Evolutionary conservation across 2,888 invertebrate species (phyloP), one percentile per base, ranked within the genome.

Genomic region (Diploptera punctata): DNA sequence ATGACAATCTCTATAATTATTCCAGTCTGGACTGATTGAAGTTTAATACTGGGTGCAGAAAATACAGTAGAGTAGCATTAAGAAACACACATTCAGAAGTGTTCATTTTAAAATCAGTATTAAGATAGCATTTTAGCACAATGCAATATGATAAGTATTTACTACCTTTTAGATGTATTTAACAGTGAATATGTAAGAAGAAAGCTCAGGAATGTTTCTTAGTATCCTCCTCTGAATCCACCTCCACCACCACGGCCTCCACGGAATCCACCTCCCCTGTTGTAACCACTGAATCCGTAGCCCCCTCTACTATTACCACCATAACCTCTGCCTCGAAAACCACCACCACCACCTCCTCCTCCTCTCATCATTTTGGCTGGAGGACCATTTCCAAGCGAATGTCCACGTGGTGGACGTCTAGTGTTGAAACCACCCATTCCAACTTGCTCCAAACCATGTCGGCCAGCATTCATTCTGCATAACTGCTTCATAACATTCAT

Each of bases 401-500:
- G 68, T 76, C 84, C 85, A 70, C 86, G 79, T 1, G 85, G 85
- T 13, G 79, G 77, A 19, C 80, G 77, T 24, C 77, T 68, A 33
- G 77, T 74, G 31, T 68, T 73, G 70, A 76, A 77, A 77, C 78
- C 77, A 69, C 76, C 75, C 68, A 76, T 73, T 0, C 86, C 85
- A 1, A 86, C 82, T 18, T 83, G 88, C 19, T 88, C 84, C 76
- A 94, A 87, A 70, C 88, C 87, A 79, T 86, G 88, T 78, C 93
- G 91, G 0, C 94, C 94, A 0, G 95, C 91, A 75, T 91, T 89
- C 79, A 93, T 86, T 38, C 89, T 86, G 79, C 96, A 96, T 0
- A 98, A 82, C 21, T 90, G 87, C 78, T 89, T 89, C 0, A 98
- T 85, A 4, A 93, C 88, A 33, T 86, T 83, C 33, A 97, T 84